Evolutionary conservation across 1,140 invertebrate genomes (phyloP), one percentile per base, ranked within the genome.

Genomic region (Plectrocnemia conspersa): DNA sequence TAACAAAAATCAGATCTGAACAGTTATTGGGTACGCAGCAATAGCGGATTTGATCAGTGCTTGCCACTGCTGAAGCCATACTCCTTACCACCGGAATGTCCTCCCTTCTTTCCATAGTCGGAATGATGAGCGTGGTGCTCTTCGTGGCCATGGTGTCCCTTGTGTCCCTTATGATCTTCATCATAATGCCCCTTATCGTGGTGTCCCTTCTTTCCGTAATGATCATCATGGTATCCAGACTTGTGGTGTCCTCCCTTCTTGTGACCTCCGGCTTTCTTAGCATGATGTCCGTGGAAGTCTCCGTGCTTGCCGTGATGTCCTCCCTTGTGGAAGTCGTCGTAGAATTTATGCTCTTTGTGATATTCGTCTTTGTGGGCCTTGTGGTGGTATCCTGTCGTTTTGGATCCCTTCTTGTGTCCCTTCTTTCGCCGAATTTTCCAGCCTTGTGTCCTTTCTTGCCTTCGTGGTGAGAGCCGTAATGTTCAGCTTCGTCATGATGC

Each of bases 291-390:
- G 58, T 86, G 81, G 66, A 81, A 81, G 56, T 80, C 76, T 0
- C 84, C 85, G 62, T 86, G 79, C 54, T 80, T 79, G 64, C 79
- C 74, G 62, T 86, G 82, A 54, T 85, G 80, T 2, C 85, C 86
- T 10, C 84, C 84, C 57, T 86, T 87, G 65, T 89, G 83, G 66
- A 79, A 81, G 66, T 90, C 86, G 49, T 89, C 86, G 65, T 89
- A 89, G 70, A 88, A 89, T 61, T 88, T 87, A 65, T 89, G 87
- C 61, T 90, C 84, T 67, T 88, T 89, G 59, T 88, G 84, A 63
- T 82, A 88, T 68, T 89, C 87, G 64, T 91, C 86, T 65, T 88
- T 88, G 66, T 88, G 85, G 5, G 84, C 82, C 63, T 84, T 86
- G 65, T 89, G 83, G 62, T 89, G 85, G 64, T 84, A 88, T 0